Percentiles rank a stretch among this genome's conserved stretches.
Evolutionary conservation across 2,797 vertebrate genomes (phyloP).

Genomic region (Sebastes dallii): DNA sequence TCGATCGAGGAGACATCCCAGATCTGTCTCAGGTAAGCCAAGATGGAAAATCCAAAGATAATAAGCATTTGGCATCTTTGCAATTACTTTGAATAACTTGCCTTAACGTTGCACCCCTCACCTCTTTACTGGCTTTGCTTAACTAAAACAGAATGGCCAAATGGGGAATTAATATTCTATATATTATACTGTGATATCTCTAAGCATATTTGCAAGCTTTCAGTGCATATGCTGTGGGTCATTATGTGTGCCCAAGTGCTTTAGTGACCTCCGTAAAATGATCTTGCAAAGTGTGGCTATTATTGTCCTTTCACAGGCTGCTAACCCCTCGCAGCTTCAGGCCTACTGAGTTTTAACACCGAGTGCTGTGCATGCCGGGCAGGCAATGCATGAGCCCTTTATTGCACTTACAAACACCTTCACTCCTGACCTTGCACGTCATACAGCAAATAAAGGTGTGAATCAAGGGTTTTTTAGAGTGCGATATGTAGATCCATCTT

Average conservation of each 20-base stretch:
- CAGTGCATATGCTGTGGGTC: background rate
- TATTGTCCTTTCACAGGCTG: constrained; percentile 16
- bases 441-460: constrained; percentile 79
- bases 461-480: constrained; percentile 9
- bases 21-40: constrained; percentile 93
- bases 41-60: background rate
- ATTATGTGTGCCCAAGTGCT: background rate
- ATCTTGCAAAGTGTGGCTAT: constrained; percentile 20
- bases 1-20: constrained; percentile 96
- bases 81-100: background rate
- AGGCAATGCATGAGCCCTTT: constrained; percentile 56
- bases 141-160: constrained; percentile 14
- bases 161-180: background rate
- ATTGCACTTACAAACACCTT: constrained; percentile 13
- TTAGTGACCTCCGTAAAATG: background rate
- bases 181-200: background rate
- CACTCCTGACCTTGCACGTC: constrained; percentile 51
- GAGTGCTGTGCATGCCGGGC: constrained; percentile 30
- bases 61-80: background rate
- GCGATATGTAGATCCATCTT: background rate
- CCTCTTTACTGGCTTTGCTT: constrained; percentile 28
- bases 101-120: background rate
- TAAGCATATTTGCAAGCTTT: background rate
- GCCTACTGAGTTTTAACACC: background rate
- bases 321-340: constrained; percentile 25